Percentiles rank a stretch among this genome's conserved stretches.
Evolutionary conservation across 2,888 invertebrate species (phyloP).

Genomic region (Xylota sylvarum): DNA sequence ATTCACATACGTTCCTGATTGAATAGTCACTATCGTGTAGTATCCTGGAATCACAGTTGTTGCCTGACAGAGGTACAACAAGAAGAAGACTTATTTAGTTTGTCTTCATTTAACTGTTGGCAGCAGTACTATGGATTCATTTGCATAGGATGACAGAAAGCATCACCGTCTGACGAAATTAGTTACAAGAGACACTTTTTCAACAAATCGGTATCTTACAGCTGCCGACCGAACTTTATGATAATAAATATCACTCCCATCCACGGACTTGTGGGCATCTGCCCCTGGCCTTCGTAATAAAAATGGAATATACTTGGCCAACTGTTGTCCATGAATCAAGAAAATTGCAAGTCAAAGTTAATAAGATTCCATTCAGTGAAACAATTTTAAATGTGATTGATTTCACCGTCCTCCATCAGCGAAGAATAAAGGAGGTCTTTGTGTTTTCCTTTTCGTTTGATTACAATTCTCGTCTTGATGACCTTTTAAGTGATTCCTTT

Average conservation of each 20-base stretch:
- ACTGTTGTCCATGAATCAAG: background rate
- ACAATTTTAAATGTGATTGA: background rate
- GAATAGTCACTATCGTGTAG: no score
- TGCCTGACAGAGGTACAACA: no score
- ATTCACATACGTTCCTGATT: no score
- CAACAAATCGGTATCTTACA: background rate
- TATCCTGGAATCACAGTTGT: no score
- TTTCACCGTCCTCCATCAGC: background rate
- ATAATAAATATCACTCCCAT: background rate
- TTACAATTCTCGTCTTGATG: background rate
- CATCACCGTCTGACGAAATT: no score
- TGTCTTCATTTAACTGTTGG: no score
- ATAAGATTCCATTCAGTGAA: background rate
- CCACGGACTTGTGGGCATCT: background rate
- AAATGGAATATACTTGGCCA: background rate
- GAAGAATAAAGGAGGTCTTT: background rate
- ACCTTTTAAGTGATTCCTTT: slow-evolving; percentile 8
- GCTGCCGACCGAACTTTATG: background rate
- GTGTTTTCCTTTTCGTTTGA: background rate
- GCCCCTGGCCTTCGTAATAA: background rate
- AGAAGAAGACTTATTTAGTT: no score
- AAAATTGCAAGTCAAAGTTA: background rate
- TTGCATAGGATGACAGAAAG: no score
- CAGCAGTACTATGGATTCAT: no score
- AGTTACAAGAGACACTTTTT: no score